These are phyloP conservation scores for Palythoa heliodiscus DNA, from an alignment of 92 coral and sea anemone species.

Conservation along the genomic window DNA sequence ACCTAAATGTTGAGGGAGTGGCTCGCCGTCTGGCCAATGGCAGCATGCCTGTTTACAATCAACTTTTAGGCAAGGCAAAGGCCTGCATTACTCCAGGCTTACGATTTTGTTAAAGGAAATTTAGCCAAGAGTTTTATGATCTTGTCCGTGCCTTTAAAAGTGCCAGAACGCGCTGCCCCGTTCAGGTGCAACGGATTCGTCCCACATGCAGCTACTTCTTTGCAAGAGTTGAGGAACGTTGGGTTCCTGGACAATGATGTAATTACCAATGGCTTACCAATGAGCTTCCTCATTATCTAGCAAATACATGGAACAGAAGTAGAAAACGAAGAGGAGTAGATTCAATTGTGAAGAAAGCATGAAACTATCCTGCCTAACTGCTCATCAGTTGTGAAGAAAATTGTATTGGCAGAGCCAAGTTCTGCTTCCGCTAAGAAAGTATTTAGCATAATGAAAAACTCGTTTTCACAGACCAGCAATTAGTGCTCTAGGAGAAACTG, in stretches of 20 bases:
- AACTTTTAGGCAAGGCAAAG: not conserved
- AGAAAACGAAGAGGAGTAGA: not conserved
- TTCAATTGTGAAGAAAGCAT: not conserved
- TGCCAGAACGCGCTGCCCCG: too few species aligned
- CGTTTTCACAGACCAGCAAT: not conserved
- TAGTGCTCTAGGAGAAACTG: constrained; percentile 2
- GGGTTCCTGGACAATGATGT: not conserved
- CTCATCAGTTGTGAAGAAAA: not conserved
- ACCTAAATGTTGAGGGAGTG: not conserved
- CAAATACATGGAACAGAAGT: not conserved
- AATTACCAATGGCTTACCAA: not conserved
- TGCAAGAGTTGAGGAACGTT: not conserved
- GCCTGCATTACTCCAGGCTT: not conserved
- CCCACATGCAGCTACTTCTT: constrained; percentile 1
- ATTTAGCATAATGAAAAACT: not conserved
- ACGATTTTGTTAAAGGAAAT: not conserved
- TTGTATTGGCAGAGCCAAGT: not conserved
- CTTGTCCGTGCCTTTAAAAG: too few species aligned
- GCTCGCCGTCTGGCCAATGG: not conserved
- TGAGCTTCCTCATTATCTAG: not conserved
- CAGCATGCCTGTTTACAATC: not conserved
- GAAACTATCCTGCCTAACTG: not conserved
- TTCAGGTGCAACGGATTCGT: not conserved
- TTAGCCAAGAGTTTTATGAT: not conserved
- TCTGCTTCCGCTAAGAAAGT: not conserved